phyloP scores from a whole-genome alignment of 1,140 invertebrate genomes.

The Liolophura sinensis region DNA sequence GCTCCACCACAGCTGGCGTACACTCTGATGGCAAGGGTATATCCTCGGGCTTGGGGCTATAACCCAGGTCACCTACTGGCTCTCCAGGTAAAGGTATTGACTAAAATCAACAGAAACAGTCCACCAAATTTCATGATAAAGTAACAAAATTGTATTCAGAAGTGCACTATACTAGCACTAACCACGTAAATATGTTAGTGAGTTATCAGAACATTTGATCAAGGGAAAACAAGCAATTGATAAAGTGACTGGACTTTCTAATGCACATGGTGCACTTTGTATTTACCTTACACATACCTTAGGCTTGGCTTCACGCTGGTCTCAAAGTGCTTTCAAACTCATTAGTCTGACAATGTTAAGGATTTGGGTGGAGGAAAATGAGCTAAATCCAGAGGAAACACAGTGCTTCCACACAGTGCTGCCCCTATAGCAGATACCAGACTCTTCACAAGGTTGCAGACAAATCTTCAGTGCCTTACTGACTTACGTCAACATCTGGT shows the following conservation, averaged over 20 bases:
- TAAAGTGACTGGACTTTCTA: no score
- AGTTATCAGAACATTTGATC: no score
- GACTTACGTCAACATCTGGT: not conserved
- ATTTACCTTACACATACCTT: no score
- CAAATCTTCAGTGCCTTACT: not conserved
- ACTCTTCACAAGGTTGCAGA: not conserved
- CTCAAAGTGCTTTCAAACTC: no score
- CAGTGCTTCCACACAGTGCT: constrained; percentile 15
- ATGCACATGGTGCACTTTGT: no score
- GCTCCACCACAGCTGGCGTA: not conserved
- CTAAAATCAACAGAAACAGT: no score
- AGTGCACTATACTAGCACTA: no score
- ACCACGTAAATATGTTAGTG: no score
- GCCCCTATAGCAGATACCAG: constrained; percentile 3
- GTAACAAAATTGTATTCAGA: not conserved
- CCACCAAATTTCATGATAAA: not conserved
- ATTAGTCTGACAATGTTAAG: not conserved
- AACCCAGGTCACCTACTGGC: not conserved
- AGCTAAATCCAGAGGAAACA: not conserved
- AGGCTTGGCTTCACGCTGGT: no score
- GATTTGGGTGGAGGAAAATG: not conserved
- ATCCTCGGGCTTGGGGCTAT: not conserved
- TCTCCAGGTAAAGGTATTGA: not conserved
- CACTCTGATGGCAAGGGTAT: not conserved
- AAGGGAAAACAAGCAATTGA: no score